A percentile compares a stretch with the other conserved stretches of the same genome.
These are phyloP conservation scores for Gymnodraco acuticeps DNA, from an alignment of 2,797 vertebrate genomes.

Conservation along the genomic window DNA sequence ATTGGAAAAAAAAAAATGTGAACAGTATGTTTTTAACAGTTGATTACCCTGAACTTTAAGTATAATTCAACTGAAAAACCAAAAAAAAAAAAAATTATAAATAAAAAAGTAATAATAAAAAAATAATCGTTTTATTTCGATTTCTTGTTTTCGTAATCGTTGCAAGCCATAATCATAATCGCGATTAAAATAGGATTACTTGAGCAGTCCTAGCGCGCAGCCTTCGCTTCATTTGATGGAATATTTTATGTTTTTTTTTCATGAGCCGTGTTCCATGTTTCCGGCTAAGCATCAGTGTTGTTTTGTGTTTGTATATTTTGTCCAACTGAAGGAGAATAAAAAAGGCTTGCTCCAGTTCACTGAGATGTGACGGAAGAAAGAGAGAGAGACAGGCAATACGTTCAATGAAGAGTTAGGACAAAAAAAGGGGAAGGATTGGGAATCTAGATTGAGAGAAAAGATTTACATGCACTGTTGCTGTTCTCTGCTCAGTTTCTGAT, in stretches of 20 bases:
- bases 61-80: too few relatives aligned
- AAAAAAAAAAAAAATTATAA: too few relatives aligned
- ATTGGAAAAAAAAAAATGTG: too few relatives aligned
- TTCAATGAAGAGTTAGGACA: slow-evolving; percentile 54
- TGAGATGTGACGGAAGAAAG: slow-evolving; percentile 76
- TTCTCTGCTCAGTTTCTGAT: slow-evolving; percentile 66
- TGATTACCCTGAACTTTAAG: too few relatives aligned
- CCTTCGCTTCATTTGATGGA: slow-evolving; percentile 17
- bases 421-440: slow-evolving; percentile 40
- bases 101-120: too few relatives aligned
- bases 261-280: slow-evolving; percentile 50
- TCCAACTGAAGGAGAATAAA: slow-evolving; percentile 73
- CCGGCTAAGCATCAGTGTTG: slow-evolving; percentile 45
- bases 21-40: too few relatives aligned
- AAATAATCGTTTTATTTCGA: too few relatives aligned
- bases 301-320: slow-evolving; percentile 73
- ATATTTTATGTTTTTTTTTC: slow-evolving; percentile 67
- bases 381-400: slow-evolving; percentile 44
- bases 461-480: slow-evolving; percentile 67
- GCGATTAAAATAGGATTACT: too few relatives aligned
- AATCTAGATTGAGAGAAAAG: slow-evolving; percentile 60
- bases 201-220: too few relatives aligned
- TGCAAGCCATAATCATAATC: too few relatives aligned
- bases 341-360: slow-evolving; percentile 76
- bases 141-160: too few relatives aligned